Evolutionary conservation across 2,797 vertebrate genomes (phyloP).

Genomic region (Chelidonichthys spinosus): DNA sequence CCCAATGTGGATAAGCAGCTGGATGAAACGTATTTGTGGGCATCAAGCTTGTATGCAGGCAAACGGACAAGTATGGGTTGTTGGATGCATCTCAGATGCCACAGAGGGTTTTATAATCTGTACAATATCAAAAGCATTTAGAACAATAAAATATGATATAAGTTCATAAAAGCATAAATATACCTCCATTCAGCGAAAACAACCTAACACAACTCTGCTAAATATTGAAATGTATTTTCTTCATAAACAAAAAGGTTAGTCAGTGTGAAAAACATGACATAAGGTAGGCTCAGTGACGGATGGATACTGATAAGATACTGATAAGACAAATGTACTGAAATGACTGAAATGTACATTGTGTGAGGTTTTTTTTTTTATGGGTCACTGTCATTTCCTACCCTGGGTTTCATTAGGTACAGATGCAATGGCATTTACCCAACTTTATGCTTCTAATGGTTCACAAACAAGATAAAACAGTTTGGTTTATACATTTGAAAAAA

Average conservation of each 20-base stretch:
- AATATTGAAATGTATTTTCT: slow-evolving; percentile 15
- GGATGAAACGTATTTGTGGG: background rate
- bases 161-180: slow-evolving; percentile 17
- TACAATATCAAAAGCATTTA: slow-evolving; percentile 23
- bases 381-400: background rate
- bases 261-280: slow-evolving; percentile 10
- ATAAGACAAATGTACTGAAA: too few species aligned
- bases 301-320: background rate
- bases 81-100: background rate
- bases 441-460: background rate
- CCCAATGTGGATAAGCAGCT: background rate
- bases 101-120: slow-evolving; percentile 16
- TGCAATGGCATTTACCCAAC: background rate
- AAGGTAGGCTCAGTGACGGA: background rate
- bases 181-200: slow-evolving; percentile 13
- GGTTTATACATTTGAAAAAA: background rate
- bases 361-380: background rate
- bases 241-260: slow-evolving; percentile 35
- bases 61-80: background rate
- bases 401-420: background rate
- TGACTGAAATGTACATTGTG: background rate
- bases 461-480: background rate
- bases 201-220: slow-evolving; percentile 4
- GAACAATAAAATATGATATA: slow-evolving; percentile 9
- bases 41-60: background rate